Evolutionary conservation across 2,888 invertebrate genomes (phyloP).

Genomic region (Drosophila leonis): DNA sequence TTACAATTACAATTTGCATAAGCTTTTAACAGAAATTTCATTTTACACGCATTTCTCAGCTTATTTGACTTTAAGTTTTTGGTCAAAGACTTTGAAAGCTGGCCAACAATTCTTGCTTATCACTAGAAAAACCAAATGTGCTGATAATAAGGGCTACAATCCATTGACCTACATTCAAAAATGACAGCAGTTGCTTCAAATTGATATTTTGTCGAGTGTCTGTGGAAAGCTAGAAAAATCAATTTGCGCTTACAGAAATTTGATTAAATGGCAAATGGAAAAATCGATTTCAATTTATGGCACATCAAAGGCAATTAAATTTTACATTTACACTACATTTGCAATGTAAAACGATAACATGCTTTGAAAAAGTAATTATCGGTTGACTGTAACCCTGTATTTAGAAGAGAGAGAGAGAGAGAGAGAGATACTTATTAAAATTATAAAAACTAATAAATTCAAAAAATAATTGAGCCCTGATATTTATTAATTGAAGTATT

Average conservation of each 20-base stretch:
- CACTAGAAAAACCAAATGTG: constrained; percentile 19
- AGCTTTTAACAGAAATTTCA: constrained; percentile 20
- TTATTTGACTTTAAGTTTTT: not conserved
- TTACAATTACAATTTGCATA: constrained; percentile 55
- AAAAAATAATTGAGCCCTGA: not conserved
- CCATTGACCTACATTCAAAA: constrained; percentile 53
- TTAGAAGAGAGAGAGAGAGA: not conserved
- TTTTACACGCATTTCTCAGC: constrained; percentile 17
- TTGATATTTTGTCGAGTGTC: not conserved
- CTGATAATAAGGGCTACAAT: constrained; percentile 55
- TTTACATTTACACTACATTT: constrained; percentile 33
- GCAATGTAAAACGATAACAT: constrained; percentile 6
- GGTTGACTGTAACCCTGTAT: not conserved
- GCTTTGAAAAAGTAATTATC: not conserved
- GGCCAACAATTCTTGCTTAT: constrained; percentile 41
- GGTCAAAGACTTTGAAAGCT: constrained; percentile 23
- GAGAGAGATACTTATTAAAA: not conserved
- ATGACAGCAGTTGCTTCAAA: constrained; percentile 7
- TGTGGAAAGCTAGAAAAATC: not conserved
- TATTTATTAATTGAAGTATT: no score
- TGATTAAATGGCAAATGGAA: constrained; percentile 14
- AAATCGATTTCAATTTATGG: constrained; percentile 26
- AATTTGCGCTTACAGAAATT: constrained; percentile 16
- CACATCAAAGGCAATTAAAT: constrained; percentile 53
- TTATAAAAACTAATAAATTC: not conserved